Conservation (phyloP, 2,797 vertebrate genomes). For the Philypnodon macrostomus region DNA sequence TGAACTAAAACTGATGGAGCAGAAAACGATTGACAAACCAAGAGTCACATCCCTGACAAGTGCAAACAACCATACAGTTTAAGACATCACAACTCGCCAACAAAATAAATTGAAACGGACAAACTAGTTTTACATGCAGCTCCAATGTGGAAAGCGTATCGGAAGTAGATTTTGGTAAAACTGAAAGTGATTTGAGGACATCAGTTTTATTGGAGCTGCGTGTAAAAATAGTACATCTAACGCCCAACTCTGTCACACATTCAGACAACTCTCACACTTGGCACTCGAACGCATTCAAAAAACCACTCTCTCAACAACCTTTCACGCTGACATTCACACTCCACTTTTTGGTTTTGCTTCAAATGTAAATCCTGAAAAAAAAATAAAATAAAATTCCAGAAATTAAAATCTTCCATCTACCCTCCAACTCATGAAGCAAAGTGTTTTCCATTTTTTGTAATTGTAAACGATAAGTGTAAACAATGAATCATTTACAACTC, state of each 20-base stretch:
- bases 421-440: slow-evolving; percentile 51
- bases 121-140: slow-evolving; percentile 24
- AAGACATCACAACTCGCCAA: slow-evolving; percentile 22
- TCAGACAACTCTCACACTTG: neutral
- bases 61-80: slow-evolving; percentile 23
- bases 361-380: slow-evolving; percentile 61
- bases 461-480: slow-evolving; percentile 67
- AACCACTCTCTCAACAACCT: neutral
- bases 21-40: neutral
- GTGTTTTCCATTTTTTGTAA: slow-evolving; percentile 33
- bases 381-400: slow-evolving; percentile 1
- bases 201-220: slow-evolving; percentile 29
- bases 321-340: slow-evolving; percentile 20
- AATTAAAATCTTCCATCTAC: slow-evolving; percentile 10
- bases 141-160: neutral
- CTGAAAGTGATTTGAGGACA: neutral
- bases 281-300: neutral
- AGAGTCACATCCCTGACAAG: slow-evolving; percentile 30
- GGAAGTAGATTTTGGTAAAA: slow-evolving; percentile 8
- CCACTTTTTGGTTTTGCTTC: slow-evolving; percentile 76
- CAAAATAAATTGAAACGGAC: slow-evolving; percentile 3
- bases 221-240: slow-evolving; percentile 14
- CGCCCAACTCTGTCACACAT: slow-evolving; percentile 10
- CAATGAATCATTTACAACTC: slow-evolving; percentile 56
- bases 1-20: slow-evolving; percentile 6